Evolutionary conservation across 2,113 vertebrate species (phyloP).

Genomic region (Rhodinocichla rosea): DNA sequence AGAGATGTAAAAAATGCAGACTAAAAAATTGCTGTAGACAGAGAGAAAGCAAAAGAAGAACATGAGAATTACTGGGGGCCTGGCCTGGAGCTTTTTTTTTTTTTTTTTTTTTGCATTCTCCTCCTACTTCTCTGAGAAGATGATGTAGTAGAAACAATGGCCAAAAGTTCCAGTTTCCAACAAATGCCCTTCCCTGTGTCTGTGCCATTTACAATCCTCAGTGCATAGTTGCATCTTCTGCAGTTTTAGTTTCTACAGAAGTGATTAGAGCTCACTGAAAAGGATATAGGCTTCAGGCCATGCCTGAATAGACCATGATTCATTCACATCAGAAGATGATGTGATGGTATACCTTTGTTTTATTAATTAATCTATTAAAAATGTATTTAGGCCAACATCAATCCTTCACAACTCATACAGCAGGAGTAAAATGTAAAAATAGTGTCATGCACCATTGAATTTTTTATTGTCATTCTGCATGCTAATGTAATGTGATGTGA

Average conservation of each 20-base stretch:
- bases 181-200: not conserved
- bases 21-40: not conserved
- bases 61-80: not conserved
- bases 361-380: not conserved
- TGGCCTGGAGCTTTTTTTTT: not conserved
- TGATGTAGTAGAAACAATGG: not conserved
- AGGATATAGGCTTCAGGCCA: not conserved
- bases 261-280: not conserved
- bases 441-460: not conserved
- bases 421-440: not conserved
- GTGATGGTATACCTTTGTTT: not conserved
- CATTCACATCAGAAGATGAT: not conserved
- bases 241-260: not conserved
- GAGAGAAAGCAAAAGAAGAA: not conserved
- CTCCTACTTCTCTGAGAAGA: not conserved
- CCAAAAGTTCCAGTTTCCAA: not conserved
- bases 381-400: not conserved
- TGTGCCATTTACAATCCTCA: not conserved
- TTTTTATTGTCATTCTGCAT: not conserved
- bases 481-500: not conserved
- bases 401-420: not conserved
- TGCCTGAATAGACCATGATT: not conserved
- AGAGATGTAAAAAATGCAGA: not conserved
- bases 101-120: rapidly evolving
- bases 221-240: not conserved